These are phyloP conservation scores for Bruchidius siliquastri DNA, from an alignment of 2,888 invertebrate species.

Conservation along the genomic window DNA sequence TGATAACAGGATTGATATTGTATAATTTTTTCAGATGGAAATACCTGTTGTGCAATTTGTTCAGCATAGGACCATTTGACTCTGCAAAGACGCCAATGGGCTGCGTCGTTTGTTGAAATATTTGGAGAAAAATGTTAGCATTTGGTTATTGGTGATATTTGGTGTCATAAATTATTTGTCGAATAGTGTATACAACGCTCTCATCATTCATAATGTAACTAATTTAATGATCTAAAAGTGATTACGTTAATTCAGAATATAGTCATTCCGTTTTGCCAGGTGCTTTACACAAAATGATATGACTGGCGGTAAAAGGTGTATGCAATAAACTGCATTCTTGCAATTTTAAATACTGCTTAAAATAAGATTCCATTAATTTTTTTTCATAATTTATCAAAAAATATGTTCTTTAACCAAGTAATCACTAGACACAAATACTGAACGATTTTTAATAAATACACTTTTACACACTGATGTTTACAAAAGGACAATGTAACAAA, in stretches of 20 bases:
- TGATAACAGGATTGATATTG: neutral
- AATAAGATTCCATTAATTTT: neutral
- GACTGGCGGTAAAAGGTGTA: neutral
- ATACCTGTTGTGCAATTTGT: neutral
- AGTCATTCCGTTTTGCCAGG: neutral
- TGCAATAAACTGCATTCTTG: neutral
- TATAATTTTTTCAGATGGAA: neutral
- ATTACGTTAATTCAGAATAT: neutral
- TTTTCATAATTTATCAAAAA: too few relatives aligned
- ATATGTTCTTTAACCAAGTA: too few relatives aligned
- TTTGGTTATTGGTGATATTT: too few relatives aligned
- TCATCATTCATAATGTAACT: neutral
- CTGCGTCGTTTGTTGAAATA: too few relatives aligned
- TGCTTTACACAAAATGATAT: neutral
- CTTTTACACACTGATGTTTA: too few relatives aligned
- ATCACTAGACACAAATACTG: too few relatives aligned
- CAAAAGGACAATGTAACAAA: too few relatives aligned
- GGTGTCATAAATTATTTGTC: neutral
- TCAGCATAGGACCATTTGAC: too few relatives aligned
- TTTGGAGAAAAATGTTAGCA: too few relatives aligned
- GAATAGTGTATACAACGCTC: neutral
- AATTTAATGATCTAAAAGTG: neutral
- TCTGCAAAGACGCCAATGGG: too few relatives aligned
- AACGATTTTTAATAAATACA: too few relatives aligned
- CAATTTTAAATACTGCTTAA: neutral